A percentile compares a stretch with the other conserved stretches of the same genome.
Conservation (phyloP, 1,140 invertebrate genomes). For the Tetraneura akinire region DNA sequence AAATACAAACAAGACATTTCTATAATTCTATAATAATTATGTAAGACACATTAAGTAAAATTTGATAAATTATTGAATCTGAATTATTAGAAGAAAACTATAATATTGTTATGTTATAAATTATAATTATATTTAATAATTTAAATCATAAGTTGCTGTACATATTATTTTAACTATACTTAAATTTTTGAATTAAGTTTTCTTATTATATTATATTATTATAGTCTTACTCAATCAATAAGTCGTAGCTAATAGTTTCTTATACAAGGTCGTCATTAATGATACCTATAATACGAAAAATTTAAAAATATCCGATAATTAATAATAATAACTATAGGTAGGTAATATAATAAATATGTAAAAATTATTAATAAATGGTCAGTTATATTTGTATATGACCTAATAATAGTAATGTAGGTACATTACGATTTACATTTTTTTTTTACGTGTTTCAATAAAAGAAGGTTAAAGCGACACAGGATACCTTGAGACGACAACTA, state of each 20-base stretch:
- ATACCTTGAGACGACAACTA: constrained; percentile 26
- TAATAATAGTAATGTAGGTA: not conserved
- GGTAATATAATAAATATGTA: not conserved
- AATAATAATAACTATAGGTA: not conserved
- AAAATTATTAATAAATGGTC: not conserved
- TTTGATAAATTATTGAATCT: no score
- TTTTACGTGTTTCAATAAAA: not conserved
- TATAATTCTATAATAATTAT: no score
- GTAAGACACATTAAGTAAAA: no score
- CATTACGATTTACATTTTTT: not conserved
- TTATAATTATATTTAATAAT: no score
- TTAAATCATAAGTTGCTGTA: no score
- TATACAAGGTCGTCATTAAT: not conserved
- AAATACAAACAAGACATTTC: no score
- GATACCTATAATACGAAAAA: no score
- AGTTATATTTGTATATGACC: not conserved
- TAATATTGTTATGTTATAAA: no score
- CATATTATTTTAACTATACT: no score
- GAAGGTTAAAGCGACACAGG: constrained; percentile 13
- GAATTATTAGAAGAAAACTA: no score
- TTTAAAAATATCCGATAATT: not conserved
- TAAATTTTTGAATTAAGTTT: no score
- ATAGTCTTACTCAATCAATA: not conserved
- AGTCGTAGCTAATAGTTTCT: not conserved
- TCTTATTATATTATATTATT: no score